phyloP scores from a whole-genome alignment of 1,140 invertebrate genomes.

The Pararge aegeria region DNA sequence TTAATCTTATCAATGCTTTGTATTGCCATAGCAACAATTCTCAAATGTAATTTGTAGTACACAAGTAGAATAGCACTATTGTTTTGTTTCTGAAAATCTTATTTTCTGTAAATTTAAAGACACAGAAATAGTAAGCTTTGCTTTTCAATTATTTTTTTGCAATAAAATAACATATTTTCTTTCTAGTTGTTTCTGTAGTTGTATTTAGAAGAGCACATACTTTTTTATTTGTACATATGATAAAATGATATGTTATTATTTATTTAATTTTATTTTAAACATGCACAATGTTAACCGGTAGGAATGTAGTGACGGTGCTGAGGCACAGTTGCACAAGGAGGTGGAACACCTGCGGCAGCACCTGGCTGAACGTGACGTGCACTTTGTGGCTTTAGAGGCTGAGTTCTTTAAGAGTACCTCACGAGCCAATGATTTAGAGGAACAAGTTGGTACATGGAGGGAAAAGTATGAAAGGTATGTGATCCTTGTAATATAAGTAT shows the following conservation, averaged over 20 bases:
- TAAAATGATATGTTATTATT: not conserved
- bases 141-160: slow-evolving; percentile 34
- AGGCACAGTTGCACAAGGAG: slow-evolving; percentile 89
- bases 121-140: slow-evolving; percentile 18
- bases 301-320: slow-evolving; percentile 66
- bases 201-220: slow-evolving; percentile 3
- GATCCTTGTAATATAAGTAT: too few relatives aligned
- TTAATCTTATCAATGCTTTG: slow-evolving; percentile 15
- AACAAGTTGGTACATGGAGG: slow-evolving; percentile 92
- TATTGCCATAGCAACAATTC: slow-evolving; percentile 4
- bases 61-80: too few relatives aligned
- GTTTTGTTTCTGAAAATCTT: not conserved
- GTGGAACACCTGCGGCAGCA: slow-evolving; percentile 92
- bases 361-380: slow-evolving; percentile 88
- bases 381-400: slow-evolving; percentile 91
- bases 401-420: slow-evolving; percentile 90
- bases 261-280: slow-evolving; percentile 44
- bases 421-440: slow-evolving; percentile 88
- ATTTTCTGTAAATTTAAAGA: not conserved
- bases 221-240: not conserved
- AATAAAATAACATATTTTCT: not conserved
- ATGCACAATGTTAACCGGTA: slow-evolving; percentile 57
- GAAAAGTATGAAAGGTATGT: slow-evolving; percentile 93
- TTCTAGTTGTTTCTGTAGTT: not conserved
- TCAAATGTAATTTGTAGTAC: not conserved